These are phyloP conservation scores for Drosophila aldrichi DNA, from an alignment of 2,888 invertebrate genomes.

Conservation along the genomic window DNA sequence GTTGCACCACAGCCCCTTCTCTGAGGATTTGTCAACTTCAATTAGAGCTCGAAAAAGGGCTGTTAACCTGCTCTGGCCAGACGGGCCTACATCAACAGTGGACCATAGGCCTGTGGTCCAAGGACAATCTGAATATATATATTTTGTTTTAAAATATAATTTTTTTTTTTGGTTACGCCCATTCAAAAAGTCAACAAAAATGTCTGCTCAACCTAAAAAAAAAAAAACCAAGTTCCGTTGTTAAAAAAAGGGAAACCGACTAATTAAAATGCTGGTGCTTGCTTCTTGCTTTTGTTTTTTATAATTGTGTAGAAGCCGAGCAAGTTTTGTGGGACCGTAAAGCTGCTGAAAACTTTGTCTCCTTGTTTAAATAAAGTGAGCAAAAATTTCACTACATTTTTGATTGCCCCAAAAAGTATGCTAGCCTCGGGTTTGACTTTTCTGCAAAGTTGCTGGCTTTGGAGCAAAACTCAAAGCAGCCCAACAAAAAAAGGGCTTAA, in stretches of 20 bases:
- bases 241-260: conserved; percentile 38
- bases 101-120: conserved; percentile 9
- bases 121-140: conserved; percentile 23
- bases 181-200: conserved; percentile 29
- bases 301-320: conserved; percentile 9
- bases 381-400: conserved; percentile 46
- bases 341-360: conserved; percentile 41
- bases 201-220: neutral
- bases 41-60: conserved; percentile 27
- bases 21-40: conserved; percentile 27
- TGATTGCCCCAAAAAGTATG: conserved; percentile 63
- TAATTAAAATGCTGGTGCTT: conserved; percentile 64
- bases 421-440: conserved; percentile 35
- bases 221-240: conserved; percentile 6
- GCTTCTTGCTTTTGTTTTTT: conserved; percentile 25
- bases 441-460: conserved; percentile 28
- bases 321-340: conserved; percentile 16
- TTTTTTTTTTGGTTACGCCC: conserved; percentile 4
- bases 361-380: conserved; percentile 30
- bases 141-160: neutral
- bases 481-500: conserved; percentile 45
- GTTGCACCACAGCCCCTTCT: neutral
- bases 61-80: conserved; percentile 27
- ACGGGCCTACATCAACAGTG: conserved; percentile 42
- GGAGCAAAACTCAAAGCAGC: conserved; percentile 19